Evolutionary conservation across 2,888 invertebrate genomes (phyloP).

Genomic region (Zaprionus lineosus): DNA sequence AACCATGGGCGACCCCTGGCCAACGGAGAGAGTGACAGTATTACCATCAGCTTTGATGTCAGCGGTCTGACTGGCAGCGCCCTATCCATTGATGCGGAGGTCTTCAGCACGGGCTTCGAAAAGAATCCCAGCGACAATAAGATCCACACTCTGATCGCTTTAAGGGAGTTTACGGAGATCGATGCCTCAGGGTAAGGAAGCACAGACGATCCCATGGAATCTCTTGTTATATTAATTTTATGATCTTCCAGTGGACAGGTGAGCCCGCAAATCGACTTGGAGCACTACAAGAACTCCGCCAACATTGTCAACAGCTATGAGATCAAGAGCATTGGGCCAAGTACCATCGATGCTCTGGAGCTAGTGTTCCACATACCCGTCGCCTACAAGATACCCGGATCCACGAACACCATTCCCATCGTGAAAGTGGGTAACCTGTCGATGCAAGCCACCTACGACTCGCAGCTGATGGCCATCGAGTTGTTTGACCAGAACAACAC

Average conservation of each 20-base stretch:
- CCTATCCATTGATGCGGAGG: conserved; percentile 78
- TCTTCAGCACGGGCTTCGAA: conserved; percentile 82
- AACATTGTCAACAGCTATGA: conserved; percentile 80
- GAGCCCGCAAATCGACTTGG: conserved; percentile 77
- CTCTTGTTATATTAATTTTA: neutral
- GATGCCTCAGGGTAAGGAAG: conserved; percentile 82
- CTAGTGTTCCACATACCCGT: conserved; percentile 80
- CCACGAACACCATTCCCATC: conserved; percentile 73
- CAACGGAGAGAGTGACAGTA: conserved; percentile 68
- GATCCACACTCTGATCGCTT: conserved; percentile 66
- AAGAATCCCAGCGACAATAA: conserved; percentile 75
- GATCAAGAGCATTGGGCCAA: conserved; percentile 82
- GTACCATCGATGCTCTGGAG: conserved; percentile 79
- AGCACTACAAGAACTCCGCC: conserved; percentile 74
- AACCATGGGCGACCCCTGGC: conserved; percentile 79
- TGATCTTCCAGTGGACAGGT: conserved; percentile 67
- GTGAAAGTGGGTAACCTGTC: conserved; percentile 79
- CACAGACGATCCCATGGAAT: neutral
- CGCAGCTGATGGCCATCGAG: conserved; percentile 75
- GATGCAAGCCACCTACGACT: conserved; percentile 79
- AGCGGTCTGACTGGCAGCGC: conserved; percentile 75
- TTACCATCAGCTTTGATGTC: conserved; percentile 80
- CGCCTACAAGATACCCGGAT: conserved; percentile 77
- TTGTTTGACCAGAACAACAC: conserved; percentile 80
- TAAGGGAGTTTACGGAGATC: conserved; percentile 81